A percentile compares a stretch with the other conserved stretches of the same genome.
phyloP scores from a whole-genome alignment of 1,140 invertebrate species.

The Drosophila biarmipes region DNA sequence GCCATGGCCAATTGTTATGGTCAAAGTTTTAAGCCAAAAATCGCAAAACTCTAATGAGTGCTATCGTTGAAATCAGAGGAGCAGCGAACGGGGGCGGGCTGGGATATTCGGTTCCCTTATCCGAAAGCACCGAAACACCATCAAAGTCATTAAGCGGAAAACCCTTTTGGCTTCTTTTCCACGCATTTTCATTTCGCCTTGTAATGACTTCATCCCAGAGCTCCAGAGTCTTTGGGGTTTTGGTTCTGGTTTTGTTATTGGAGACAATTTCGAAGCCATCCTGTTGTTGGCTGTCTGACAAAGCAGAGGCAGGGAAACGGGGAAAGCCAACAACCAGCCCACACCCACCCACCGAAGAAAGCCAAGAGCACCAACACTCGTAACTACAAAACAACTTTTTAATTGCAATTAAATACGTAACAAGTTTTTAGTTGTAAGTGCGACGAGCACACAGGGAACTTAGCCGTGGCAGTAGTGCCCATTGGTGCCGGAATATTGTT shows the following conservation, averaged over 20 bases:
- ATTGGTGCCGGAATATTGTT: constrained; percentile 50
- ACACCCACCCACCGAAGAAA: constrained; percentile 27
- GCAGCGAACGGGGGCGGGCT: neutral
- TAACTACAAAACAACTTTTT: constrained; percentile 82
- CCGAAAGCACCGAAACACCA: constrained; percentile 30
- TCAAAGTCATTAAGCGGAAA: constrained; percentile 73
- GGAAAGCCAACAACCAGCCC: neutral
- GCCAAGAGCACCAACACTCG: constrained; percentile 61
- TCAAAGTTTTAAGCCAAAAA: constrained; percentile 61
- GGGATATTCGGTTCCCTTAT: constrained; percentile 23
- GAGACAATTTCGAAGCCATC: constrained; percentile 74
- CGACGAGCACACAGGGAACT: constrained; percentile 59
- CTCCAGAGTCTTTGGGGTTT: constrained; percentile 41
- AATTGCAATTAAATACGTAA: constrained; percentile 84
- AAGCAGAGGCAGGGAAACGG: constrained; percentile 17
- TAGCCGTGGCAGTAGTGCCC: constrained; percentile 50
- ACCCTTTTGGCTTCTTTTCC: constrained; percentile 74
- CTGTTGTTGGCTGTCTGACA: constrained; percentile 43
- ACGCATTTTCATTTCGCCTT: constrained; percentile 66
- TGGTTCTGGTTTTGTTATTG: constrained; percentile 53
- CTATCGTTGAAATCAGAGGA: constrained; percentile 65
- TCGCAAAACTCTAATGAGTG: constrained; percentile 72
- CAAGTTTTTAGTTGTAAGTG: constrained; percentile 83
- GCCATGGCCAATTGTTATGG: constrained; percentile 73
- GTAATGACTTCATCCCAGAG: constrained; percentile 75